phyloP scores from a whole-genome alignment of 2,888 invertebrate species.

The Clistopyga incitator region DNA sequence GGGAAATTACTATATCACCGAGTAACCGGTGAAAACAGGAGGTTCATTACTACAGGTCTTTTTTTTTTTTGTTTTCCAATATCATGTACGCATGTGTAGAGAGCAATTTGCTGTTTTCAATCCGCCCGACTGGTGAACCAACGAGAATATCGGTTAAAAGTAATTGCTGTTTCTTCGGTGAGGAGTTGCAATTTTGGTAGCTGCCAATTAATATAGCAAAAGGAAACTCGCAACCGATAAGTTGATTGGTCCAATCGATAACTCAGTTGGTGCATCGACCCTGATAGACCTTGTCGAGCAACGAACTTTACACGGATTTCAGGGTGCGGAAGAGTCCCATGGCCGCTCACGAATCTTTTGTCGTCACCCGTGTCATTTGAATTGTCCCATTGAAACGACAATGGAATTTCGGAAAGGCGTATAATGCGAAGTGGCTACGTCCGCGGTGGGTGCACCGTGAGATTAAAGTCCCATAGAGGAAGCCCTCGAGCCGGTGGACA shows the following conservation, averaged over 20 bases:
- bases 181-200: too few species aligned
- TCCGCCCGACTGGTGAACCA: background rate
- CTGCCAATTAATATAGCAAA: too few species aligned
- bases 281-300: background rate
- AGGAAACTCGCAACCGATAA: too few species aligned
- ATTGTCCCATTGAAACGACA: background rate
- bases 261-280: too few species aligned
- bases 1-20: too few species aligned
- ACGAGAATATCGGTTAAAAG: background rate
- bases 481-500: background rate
- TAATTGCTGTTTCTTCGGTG: background rate
- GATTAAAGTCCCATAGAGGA: slow-evolving; percentile 5
- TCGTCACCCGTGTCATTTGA: background rate
- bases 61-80: slow-evolving; percentile 14
- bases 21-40: too few species aligned
- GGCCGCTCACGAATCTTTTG: background rate
- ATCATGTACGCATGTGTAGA: slow-evolving; percentile 5
- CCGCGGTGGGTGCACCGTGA: slow-evolving; percentile 3
- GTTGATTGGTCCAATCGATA: too few species aligned
- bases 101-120: background rate
- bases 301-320: background rate
- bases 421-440: slow-evolving; percentile 14
- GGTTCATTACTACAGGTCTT: slow-evolving; percentile 10
- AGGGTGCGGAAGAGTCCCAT: background rate
- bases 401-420: slow-evolving; percentile 2